Percentiles rank a stretch among this genome's conserved stretches.
Evolutionary conservation across 2,797 vertebrate species (phyloP).

Genomic region (Gouania willdenowi): DNA sequence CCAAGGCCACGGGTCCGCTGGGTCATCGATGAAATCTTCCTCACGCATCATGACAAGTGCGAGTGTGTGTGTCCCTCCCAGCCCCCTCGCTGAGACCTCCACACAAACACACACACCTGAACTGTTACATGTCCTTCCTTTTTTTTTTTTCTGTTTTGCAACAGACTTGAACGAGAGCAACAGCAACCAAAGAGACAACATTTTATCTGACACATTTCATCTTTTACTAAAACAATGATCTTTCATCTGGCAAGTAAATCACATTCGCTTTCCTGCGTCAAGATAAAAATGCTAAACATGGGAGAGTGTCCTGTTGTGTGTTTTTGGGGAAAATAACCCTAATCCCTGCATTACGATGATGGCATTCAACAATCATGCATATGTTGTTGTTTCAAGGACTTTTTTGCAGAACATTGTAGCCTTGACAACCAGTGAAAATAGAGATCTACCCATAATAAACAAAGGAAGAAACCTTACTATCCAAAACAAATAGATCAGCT

Average conservation of each 20-base stretch:
- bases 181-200: conserved; percentile 21
- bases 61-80: conserved; percentile 88
- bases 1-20: conserved; percentile 75
- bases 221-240: not conserved
- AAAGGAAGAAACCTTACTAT: too few species aligned
- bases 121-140: conserved; percentile 29
- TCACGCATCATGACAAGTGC: conserved; percentile 92
- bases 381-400: too few species aligned
- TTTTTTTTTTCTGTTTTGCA: conserved; percentile 26
- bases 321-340: too few species aligned
- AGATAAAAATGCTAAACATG: not conserved
- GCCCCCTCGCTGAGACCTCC: conserved; percentile 84
- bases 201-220: conserved; percentile 8
- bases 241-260: conserved; percentile 9
- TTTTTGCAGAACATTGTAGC: too few species aligned
- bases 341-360: too few species aligned
- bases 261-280: conserved; percentile 1
- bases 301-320: too few species aligned
- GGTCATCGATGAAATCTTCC: conserved; percentile 87
- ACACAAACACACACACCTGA: conserved; percentile 9
- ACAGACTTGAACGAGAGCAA: conserved; percentile 36
- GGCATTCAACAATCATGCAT: too few species aligned
- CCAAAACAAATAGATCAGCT: too few species aligned
- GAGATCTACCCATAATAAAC: too few species aligned
- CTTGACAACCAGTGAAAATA: too few species aligned